Conservation (phyloP, 2,888 invertebrate species). For the Leucoma salicis region DNA sequence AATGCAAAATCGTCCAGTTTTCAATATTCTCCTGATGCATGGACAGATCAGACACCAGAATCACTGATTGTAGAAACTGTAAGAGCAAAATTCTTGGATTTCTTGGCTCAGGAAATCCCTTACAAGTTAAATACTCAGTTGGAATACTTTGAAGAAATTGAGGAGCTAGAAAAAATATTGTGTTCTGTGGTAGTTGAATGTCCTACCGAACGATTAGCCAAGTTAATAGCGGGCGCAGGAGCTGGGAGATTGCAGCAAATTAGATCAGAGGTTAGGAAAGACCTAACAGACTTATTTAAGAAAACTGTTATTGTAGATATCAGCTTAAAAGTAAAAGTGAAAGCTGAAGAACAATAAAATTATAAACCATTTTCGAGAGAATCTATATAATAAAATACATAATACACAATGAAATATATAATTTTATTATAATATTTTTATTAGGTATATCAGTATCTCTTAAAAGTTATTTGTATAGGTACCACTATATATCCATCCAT, state of each 20-base stretch:
- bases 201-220: constrained; percentile 83
- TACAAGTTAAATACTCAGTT: constrained; percentile 86
- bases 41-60: constrained; percentile 89
- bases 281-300: constrained; percentile 85
- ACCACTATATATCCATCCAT: too few relatives aligned
- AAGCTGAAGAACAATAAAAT: constrained; percentile 15
- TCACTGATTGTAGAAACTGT: constrained; percentile 88
- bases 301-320: constrained; percentile 77
- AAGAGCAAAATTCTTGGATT: constrained; percentile 91
- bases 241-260: constrained; percentile 88
- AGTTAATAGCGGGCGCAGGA: constrained; percentile 85
- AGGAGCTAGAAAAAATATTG: constrained; percentile 70
- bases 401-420: too few relatives aligned
- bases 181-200: constrained; percentile 84
- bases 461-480: too few relatives aligned
- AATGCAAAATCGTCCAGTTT: constrained; percentile 86
- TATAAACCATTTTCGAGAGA: too few relatives aligned
- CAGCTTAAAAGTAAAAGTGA: constrained; percentile 48
- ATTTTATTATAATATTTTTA: too few relatives aligned
- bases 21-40: constrained; percentile 84
- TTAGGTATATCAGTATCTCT: too few relatives aligned
- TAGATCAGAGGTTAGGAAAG: constrained; percentile 83
- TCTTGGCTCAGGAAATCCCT: constrained; percentile 92
- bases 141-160: constrained; percentile 84
- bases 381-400: too few relatives aligned